Evolutionary conservation across 2,888 invertebrate species (phyloP).

Genomic region (Stegophylla sp.): DNA sequence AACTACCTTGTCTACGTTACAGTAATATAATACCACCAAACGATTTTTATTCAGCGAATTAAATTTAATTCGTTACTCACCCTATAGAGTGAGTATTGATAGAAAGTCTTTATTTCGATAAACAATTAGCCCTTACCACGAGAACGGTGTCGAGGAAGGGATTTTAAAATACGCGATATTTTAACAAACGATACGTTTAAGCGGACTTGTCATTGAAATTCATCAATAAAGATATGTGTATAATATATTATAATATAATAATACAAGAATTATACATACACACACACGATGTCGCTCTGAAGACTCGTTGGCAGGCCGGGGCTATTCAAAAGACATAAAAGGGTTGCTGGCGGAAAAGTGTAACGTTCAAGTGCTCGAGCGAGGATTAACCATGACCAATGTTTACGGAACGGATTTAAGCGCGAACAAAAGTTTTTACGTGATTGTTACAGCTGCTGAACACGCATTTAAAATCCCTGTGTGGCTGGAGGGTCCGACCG

Average conservation of each 20-base stretch:
- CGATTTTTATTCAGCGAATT: not conserved
- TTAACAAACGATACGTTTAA: constrained; percentile 20
- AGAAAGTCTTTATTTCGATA: constrained; percentile 16
- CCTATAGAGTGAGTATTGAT: not conserved
- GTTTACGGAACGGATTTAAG: constrained; percentile 57
- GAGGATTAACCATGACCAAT: constrained; percentile 54
- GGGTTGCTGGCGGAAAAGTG: constrained; percentile 43
- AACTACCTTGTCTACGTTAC: not conserved
- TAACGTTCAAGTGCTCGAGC: constrained; percentile 39
- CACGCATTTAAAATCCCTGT: constrained; percentile 30
- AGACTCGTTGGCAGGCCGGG: constrained; percentile 6
- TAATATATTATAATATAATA: constrained; percentile 11
- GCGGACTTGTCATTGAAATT: constrained; percentile 33
- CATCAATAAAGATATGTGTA: constrained; percentile 46
- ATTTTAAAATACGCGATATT: not conserved
- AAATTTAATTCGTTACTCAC: not conserved
- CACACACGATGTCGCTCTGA: constrained; percentile 13
- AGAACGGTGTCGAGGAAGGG: not conserved
- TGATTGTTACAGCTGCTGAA: constrained; percentile 56
- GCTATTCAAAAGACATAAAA: constrained; percentile 38
- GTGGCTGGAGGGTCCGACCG: constrained; percentile 28
- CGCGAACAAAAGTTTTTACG: constrained; percentile 53
- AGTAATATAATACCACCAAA: not conserved
- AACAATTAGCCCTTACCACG: constrained; percentile 14
- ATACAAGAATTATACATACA: constrained; percentile 47